Evolutionary conservation across 2,113 vertebrate species (phyloP).

Genomic region (Scartelaos histophorus): DNA sequence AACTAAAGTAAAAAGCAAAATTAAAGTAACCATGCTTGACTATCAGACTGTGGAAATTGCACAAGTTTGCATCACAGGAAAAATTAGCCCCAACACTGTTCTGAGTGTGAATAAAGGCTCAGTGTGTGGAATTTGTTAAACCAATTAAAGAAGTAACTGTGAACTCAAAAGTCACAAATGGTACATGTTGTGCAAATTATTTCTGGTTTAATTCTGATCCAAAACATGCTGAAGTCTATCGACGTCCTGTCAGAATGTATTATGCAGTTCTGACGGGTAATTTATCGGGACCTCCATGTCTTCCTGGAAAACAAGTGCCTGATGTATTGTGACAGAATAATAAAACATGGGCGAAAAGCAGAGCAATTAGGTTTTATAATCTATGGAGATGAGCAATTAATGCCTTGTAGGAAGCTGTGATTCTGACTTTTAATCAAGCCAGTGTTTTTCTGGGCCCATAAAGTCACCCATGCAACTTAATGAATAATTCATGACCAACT

Average conservation of each 20-base stretch:
- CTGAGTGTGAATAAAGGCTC: conserved; percentile 13
- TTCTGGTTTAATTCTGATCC: conserved; percentile 21
- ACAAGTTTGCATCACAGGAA: conserved; percentile 16
- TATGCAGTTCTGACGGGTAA: conserved; percentile 51
- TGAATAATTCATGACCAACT: conserved; percentile 60
- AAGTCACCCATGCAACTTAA: conserved; percentile 40
- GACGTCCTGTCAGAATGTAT: conserved; percentile 58
- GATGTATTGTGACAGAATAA: conserved; percentile 76
- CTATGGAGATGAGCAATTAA: conserved; percentile 68
- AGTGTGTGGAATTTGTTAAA: conserved; percentile 18
- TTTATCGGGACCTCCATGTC: conserved; percentile 52
- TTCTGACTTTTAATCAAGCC: conserved; percentile 66
- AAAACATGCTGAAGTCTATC: conserved; percentile 29
- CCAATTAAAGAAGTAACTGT: conserved; percentile 35
- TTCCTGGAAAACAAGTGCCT: conserved; percentile 62
- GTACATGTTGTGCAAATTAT: conserved; percentile 30
- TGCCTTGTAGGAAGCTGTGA: conserved; percentile 42
- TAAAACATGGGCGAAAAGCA: conserved; percentile 64
- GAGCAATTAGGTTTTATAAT: conserved; percentile 64
- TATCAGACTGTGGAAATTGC: background rate
- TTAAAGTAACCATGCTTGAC: background rate
- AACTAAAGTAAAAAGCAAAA: background rate
- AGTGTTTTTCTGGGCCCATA: conserved; percentile 50
- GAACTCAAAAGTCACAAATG: conserved; percentile 31
- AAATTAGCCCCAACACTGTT: conserved; percentile 18